These are phyloP conservation scores for Entomyzon cyanotis DNA, from an alignment of 2,113 vertebrate genomes.

Conservation along the genomic window DNA sequence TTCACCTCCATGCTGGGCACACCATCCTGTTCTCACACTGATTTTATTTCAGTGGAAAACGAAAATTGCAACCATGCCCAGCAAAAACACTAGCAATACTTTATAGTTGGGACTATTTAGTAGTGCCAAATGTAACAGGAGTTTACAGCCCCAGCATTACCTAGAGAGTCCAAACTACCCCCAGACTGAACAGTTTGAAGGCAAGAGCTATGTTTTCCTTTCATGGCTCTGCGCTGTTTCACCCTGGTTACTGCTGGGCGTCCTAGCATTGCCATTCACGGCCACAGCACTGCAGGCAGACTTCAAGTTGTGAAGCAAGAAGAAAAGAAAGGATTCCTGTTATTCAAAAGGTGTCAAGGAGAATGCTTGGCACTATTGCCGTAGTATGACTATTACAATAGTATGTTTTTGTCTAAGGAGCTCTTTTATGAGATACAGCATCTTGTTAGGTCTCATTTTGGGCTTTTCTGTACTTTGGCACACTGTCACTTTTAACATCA, in stretches of 20 bases:
- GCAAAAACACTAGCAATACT: not conserved
- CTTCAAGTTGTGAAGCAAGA: not conserved
- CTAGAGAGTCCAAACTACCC: not conserved
- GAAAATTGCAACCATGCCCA: fast-evolving
- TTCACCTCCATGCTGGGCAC: not conserved
- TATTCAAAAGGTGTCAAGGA: not conserved
- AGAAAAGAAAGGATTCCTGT: not conserved
- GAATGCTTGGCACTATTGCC: not conserved
- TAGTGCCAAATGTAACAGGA: not conserved
- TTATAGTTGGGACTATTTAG: not conserved
- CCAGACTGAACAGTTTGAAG: not conserved
- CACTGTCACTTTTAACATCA: not conserved
- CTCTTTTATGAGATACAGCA: not conserved
- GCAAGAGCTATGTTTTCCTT: not conserved
- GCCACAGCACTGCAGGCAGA: not conserved
- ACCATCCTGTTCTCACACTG: not conserved
- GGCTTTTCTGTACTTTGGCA: not conserved
- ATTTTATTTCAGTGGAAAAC: not conserved
- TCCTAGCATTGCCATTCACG: not conserved
- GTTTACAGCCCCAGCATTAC: not conserved
- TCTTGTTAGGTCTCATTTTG: not conserved
- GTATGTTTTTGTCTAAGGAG: not conserved
- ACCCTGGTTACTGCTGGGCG: not conserved
- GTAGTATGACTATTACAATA: not conserved
- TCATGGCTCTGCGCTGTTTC: not conserved